phyloP scores from a whole-genome alignment of 2,888 invertebrate species.

The Nesidiocoris tenuis region DNA sequence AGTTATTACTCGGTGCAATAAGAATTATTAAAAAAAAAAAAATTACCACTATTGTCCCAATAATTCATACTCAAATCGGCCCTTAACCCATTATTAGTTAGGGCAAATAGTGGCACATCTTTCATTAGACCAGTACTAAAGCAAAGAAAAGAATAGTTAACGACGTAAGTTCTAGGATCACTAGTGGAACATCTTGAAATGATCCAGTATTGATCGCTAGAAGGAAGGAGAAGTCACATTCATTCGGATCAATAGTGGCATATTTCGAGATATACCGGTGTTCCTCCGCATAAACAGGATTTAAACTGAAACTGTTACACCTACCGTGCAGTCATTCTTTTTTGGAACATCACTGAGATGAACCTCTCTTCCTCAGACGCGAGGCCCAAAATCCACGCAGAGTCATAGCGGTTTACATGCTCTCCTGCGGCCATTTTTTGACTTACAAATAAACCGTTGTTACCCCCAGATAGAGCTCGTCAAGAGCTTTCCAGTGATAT shows the following conservation, averaged over 20 bases:
- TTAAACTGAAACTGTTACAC: too few species aligned
- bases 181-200: not conserved
- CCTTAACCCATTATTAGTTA: too few species aligned
- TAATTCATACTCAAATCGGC: too few species aligned
- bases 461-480: too few species aligned
- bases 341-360: not conserved
- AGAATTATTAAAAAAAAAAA: too few species aligned
- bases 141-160: not conserved
- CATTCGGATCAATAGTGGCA: conserved; percentile 15
- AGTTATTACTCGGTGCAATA: too few species aligned
- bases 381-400: not conserved
- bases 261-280: conserved; percentile 8
- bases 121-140: not conserved
- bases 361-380: conserved; percentile 17
- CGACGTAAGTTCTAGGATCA: not conserved
- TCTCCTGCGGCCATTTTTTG: conserved; percentile 15
- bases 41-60: conserved; percentile 9
- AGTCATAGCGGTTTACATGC: conserved; percentile 4
- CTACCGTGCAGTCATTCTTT: not conserved
- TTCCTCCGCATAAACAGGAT: conserved; percentile 15
- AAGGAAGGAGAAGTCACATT: conserved; percentile 9
- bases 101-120: not conserved
- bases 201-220: not conserved
- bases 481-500: too few species aligned
- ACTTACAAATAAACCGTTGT: too few species aligned